Base-by-base conservation (phyloP, 2,113 vertebrate genomes). In the Tragelaphus buxtoni region DNA sequence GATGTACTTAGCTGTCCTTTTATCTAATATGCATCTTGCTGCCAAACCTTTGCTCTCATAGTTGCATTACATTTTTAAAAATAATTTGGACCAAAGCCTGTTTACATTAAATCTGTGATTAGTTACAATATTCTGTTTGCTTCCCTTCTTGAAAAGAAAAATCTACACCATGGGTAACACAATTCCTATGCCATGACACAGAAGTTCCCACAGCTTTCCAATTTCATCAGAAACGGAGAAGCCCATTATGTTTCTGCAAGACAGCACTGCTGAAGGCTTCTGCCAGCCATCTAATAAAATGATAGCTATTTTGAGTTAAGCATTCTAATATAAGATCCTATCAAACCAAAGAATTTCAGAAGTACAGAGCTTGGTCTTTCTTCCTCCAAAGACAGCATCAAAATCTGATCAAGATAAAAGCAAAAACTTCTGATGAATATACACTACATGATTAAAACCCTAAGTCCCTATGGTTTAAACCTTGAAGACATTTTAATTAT, bases 401-500 rank as follows among this genome's bases (percentile, higher is more conserved):
- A 98, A 98, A 98, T 97, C 94, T 94, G 97, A 98, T 98, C 90
- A 92, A 98, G 98, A 98, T 98, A 98, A 98, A 98, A 98, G 98
- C 56, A 93, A 89, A 98, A 98, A 98, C 90, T 98, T 98, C 97
- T 98, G 97, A 98, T 98, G 98, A 98, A 98, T 98, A 98, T 97
- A 98, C 96, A 98, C 94, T 97, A 96, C 95, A 18, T 99, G 98
- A 99, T 99, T 99, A 98, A 98, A 99, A 98, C 92, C 97, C 95
- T 42, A 98, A 96, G 97, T 98, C 97, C 98, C 98, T 96, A 97
- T 94, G 98, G 98, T 98, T 98, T 98, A 97, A 98, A 98, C 97
- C 97, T 98, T 98, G 98, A 98, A 99, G 98, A 98, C 96, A 98
- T 98, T 99, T 98, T 99, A 98, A 99, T 98, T 98, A 98, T 98